Conservation (phyloP, 2,113 vertebrate species). For the Pangasianodon gigas region DNA sequence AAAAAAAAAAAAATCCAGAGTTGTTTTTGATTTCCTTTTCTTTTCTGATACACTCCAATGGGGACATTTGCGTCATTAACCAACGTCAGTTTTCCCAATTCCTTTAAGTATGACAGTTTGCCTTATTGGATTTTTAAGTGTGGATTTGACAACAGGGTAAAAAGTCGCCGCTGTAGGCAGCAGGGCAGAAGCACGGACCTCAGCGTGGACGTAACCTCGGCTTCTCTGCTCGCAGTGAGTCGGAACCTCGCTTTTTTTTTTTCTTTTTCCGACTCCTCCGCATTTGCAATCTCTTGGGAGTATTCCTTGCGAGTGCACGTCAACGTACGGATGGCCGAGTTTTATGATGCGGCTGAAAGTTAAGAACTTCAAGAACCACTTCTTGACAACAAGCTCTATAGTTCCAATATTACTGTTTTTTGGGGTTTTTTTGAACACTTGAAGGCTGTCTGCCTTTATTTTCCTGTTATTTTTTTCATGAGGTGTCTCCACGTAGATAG, state of each 20-base stretch:
- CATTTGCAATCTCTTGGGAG: slow-evolving; percentile 36
- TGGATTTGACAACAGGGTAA: slow-evolving; percentile 78
- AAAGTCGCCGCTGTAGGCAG: slow-evolving; percentile 32
- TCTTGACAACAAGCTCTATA: slow-evolving; percentile 40
- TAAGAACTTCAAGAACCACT: slow-evolving; percentile 9
- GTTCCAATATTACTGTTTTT: not conserved
- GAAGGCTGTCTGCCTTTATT: slow-evolving; percentile 41
- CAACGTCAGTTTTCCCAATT: slow-evolving; percentile 13
- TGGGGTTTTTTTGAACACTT: slow-evolving; percentile 36
- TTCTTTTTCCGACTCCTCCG: slow-evolving; percentile 30
- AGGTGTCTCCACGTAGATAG: slow-evolving; percentile 49
- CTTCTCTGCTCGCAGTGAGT: slow-evolving; percentile 51
- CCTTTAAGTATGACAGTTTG: slow-evolving; percentile 43
- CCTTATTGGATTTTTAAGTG: slow-evolving; percentile 53
- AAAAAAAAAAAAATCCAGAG: slow-evolving; percentile 33
- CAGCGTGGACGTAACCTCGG: slow-evolving; percentile 49
- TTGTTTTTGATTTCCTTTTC: slow-evolving; percentile 50
- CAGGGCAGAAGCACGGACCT: slow-evolving; percentile 39
- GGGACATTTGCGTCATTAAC: slow-evolving; percentile 31
- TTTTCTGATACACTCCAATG: slow-evolving; percentile 45
- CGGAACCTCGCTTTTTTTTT: slow-evolving; percentile 44
- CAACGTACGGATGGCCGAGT: not conserved
- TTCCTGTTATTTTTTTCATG: slow-evolving; percentile 44
- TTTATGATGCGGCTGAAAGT: not conserved
- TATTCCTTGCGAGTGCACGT: not conserved